Evolutionary conservation across 2,797 vertebrate genomes (phyloP), one percentile per base, ranked within the genome.

Genomic region (Enteromius unitaeniatus): DNA sequence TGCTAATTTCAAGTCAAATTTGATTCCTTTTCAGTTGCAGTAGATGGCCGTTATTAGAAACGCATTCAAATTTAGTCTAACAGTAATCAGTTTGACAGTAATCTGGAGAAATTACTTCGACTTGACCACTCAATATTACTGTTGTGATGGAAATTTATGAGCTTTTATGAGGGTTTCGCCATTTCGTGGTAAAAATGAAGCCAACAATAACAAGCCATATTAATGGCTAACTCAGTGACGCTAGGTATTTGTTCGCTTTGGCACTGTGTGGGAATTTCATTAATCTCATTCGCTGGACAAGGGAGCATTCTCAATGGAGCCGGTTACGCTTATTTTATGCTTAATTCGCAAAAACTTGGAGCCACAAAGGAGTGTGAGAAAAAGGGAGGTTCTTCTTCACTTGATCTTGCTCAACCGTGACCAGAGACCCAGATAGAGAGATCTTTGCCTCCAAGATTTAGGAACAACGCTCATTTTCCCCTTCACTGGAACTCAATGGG

Each of bases 181-280:
- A 11, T 85, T 90, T 84, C 81, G 82, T 70, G 83, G 76, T 72
- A 77, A 83, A 64, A 83, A 34, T 42, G 5, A 53, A 40, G 91
- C 93, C 92, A 93, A 92, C 69, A 79, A 91, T 89, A 93, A 91
- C 92, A 91, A 87, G 77, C 82, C 73, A 49, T 87, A 86, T 91
- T 88, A 93, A 93, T 75, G 86, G 88, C 87, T 89, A 75, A 86
- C 85, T 86, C 82, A 76, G 79, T 87, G 74, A 82, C 84, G 86
- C 82, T 68, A 73, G 82, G 76, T 68, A 83, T 92, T 87, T 93
- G 88, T 90, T 91, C 88, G 86, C 45, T 90, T 93, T 93, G 91
- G 90, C 88, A 84, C 87, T 70, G 82, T 79, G 49, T 77, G 86
- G 85, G 84, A 86, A 85, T 91, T 90, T 86, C 88, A 89, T 91